Evolutionary conservation across 2,797 vertebrate genomes (phyloP), one percentile per base, ranked within the genome.

Genomic region (Pangasius mekongensis): DNA sequence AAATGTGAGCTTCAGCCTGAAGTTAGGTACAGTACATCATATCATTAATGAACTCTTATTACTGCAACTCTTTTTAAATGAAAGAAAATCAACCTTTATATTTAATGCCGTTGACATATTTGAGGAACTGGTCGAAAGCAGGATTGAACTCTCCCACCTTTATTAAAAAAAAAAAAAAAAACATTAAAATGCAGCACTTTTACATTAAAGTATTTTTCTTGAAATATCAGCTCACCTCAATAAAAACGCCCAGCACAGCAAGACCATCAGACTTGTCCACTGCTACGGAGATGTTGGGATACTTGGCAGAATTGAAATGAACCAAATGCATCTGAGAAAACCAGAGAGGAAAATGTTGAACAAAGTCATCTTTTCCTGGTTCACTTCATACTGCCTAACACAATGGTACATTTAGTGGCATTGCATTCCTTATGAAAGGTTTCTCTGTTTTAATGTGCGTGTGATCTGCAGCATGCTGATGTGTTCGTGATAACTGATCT

Each of bases 301-400:
- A 99, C 90, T 96, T 97, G 89, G 97, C 97, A 6, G 98, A 97
- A 93, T 99, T 99, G 89, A 96, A 99, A 93, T 99, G 98, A n/a
- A 99, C 98, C 20, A 99, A 92, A 60, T 99, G 99, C 93, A 99
- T 92, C 99, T 99, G 88, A n/a, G 88, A 91, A 56, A n/a, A 89
- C 86, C 91, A 90, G 43, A 93, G 33, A 91, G 87, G 83, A n/a
- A 82, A 30, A 39, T 24, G 6, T 2, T 47, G 14, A 33, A 54
- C n/a, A 49, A 69, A 84, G 5, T 49, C 18, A 43, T 43, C 33
- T 43, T 64, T 66, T 30, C 60, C 43, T 81, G 22, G 5, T 60
- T 6, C 20, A 60, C 54, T 58, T 47, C 24, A n/a, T 49, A 66
- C 49, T 66, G 9, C 24, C 3, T 3, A 47, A 66, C 39, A 43